A percentile compares a stretch with the other conserved stretches of the same genome.
Conservation (phyloP, 2,888 invertebrate species). For the Drosophila borborema region DNA sequence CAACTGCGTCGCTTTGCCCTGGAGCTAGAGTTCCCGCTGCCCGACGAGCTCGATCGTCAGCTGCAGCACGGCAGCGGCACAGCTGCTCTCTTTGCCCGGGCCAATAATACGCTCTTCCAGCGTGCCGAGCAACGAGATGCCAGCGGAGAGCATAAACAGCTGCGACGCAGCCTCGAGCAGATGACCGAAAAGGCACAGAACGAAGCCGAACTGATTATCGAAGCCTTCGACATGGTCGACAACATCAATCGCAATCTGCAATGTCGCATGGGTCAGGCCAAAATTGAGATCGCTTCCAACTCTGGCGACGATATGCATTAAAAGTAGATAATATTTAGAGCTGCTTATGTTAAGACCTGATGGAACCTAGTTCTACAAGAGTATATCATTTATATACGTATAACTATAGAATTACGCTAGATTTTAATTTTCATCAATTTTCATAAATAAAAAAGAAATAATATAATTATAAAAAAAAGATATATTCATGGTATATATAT, state of each 20-base stretch:
- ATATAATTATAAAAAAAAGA: not conserved
- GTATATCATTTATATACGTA: not conserved
- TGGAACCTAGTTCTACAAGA: conserved; percentile 78
- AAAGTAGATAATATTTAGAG: not conserved
- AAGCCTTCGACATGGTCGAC: conserved; percentile 71
- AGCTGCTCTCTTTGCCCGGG: conserved; percentile 48
- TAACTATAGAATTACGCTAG: not conserved
- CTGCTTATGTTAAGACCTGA: not conserved
- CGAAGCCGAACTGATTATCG: conserved; percentile 64
- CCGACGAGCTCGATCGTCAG: conserved; percentile 41
- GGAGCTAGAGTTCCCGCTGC: conserved; percentile 44
- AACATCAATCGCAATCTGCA: conserved; percentile 62
- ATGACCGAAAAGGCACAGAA: conserved; percentile 49
- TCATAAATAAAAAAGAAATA: not conserved
- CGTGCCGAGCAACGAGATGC: conserved; percentile 62
- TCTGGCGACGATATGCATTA: conserved; percentile 31
- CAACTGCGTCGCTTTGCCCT: conserved; percentile 40
- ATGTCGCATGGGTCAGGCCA: conserved; percentile 14
- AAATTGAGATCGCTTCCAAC: not conserved
- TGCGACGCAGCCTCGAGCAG: conserved; percentile 52
- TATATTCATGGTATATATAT: no score
- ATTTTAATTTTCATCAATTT: not conserved
- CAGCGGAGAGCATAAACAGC: conserved; percentile 59
- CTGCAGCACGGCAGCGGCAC: conserved; percentile 42
- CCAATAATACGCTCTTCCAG: conserved; percentile 49